Percentiles rank a stretch among this genome's conserved stretches.
Evolutionary conservation across 92 coral and sea anemone genomes (phyloP).

Genomic region (Plumapathes pennacea): DNA sequence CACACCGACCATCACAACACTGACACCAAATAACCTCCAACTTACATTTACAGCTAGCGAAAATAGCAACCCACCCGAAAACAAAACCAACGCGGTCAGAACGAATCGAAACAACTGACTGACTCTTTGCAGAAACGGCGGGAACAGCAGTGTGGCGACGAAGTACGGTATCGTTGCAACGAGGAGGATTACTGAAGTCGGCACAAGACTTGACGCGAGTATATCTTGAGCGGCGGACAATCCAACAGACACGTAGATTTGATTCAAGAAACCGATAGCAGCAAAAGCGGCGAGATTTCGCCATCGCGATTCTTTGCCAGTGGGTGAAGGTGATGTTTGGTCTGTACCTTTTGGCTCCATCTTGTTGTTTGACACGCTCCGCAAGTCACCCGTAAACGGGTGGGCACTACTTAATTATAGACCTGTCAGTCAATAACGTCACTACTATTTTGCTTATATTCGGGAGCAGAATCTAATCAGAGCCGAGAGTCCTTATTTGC

Average conservation of each 20-base stretch:
- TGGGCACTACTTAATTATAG: too few species aligned
- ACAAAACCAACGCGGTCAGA: slow-evolving; percentile 29
- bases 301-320: too few species aligned
- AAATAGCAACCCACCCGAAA: slow-evolving; percentile 39
- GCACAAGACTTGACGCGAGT: slow-evolving; percentile 52
- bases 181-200: slow-evolving; percentile 57
- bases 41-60: slow-evolving; percentile 34
- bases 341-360: too few species aligned
- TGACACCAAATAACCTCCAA: slow-evolving; percentile 53
- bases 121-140: slow-evolving; percentile 35
- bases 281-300: too few species aligned
- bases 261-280: slow-evolving; percentile 51
- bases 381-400: too few species aligned
- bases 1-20: slow-evolving; percentile 45
- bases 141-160: slow-evolving; percentile 46
- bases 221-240: slow-evolving; percentile 77
- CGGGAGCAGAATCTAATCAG: too few species aligned
- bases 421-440: too few species aligned
- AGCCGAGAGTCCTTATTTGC: too few species aligned
- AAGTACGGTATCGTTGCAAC: slow-evolving; percentile 65
- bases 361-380: too few species aligned
- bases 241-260: slow-evolving; percentile 46
- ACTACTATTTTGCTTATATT: too few species aligned
- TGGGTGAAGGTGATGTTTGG: too few species aligned
- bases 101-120: slow-evolving; percentile 19